These are phyloP conservation scores for Hypsibius dujardini DNA, from an alignment of 1,140 invertebrate species.

Conservation along the genomic window DNA sequence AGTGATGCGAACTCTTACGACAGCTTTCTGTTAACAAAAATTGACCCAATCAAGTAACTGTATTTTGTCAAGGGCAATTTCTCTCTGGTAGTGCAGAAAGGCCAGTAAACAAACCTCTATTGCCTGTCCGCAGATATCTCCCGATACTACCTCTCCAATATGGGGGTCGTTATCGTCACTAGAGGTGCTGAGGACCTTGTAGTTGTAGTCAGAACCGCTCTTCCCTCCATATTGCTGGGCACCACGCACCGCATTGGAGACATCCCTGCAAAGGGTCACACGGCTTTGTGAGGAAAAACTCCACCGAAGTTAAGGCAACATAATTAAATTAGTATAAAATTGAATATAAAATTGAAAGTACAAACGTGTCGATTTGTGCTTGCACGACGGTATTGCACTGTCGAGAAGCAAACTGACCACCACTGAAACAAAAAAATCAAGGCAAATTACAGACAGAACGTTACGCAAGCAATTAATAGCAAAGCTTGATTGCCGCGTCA, in stretches of 20 bases:
- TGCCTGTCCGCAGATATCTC: not conserved
- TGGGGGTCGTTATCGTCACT: conserved; percentile 11
- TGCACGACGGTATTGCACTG: conserved; percentile 2
- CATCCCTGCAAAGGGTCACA: not conserved
- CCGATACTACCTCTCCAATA: not conserved
- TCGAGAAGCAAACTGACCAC: not conserved
- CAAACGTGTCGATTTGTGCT: not conserved
- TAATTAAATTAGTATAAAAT: not conserved
- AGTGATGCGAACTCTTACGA: not conserved
- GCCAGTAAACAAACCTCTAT: not conserved
- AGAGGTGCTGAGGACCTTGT: not conserved
- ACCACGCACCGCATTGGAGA: not conserved
- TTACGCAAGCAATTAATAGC: too few species aligned
- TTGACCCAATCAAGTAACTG: too few species aligned
- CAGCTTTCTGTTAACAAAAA: not conserved
- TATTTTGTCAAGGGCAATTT: too few species aligned
- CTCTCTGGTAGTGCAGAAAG: too few species aligned
- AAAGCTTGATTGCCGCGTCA: too few species aligned
- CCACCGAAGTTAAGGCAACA: not conserved
- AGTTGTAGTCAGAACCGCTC: not conserved
- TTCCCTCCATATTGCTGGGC: not conserved
- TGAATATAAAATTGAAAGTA: not conserved
- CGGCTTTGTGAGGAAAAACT: not conserved
- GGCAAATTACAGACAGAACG: too few species aligned
- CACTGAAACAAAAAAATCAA: not conserved